Conservation (phyloP, 2,113 vertebrate species). For the Natator depressus region DNA sequence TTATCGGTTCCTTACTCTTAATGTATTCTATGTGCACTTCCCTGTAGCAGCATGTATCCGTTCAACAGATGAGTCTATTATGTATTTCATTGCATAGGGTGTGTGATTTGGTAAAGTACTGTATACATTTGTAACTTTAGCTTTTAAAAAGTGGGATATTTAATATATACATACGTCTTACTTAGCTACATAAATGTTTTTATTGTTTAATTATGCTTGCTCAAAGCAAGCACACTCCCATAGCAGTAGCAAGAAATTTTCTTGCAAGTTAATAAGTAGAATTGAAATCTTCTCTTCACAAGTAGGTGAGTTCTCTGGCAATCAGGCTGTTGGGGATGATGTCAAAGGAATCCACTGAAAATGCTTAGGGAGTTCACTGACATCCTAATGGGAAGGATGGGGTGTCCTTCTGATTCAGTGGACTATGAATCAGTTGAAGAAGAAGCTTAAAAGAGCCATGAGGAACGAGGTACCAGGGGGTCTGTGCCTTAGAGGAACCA, state of each 20-base stretch:
- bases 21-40: background rate
- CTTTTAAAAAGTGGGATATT: background rate
- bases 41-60: background rate
- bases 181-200: background rate
- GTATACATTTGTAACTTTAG: background rate
- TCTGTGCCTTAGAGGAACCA: background rate
- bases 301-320: background rate
- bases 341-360: background rate
- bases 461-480: background rate
- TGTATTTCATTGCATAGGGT: background rate
- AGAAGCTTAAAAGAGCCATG: background rate
- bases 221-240: background rate
- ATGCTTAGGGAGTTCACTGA: background rate
- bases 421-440: fast-evolving
- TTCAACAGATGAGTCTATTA: background rate
- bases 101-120: background rate
- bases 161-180: background rate
- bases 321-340: background rate
- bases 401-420: background rate
- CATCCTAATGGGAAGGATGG: background rate
- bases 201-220: background rate
- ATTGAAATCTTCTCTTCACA: slow-evolving; percentile 25
- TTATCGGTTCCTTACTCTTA: background rate
- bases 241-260: background rate
- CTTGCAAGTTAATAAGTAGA: slow-evolving; percentile 46